A percentile compares a stretch with the other conserved stretches of the same genome.
Conservation (phyloP, 1,140 invertebrate genomes). For the Rhynchophorus ferrugineus region DNA sequence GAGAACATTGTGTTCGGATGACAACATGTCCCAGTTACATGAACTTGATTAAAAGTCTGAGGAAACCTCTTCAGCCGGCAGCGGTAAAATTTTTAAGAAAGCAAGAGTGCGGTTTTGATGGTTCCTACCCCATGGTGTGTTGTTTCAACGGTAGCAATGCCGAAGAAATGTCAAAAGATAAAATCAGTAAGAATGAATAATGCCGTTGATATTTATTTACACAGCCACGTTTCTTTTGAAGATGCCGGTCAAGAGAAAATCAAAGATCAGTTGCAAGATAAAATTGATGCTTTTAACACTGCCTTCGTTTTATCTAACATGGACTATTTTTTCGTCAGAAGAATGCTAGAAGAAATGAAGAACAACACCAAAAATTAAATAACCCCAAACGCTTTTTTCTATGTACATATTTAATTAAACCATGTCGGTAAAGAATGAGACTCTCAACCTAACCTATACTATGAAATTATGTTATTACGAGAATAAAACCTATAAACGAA, state of each 20-base stretch:
- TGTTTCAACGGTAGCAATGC: conserved; percentile 9
- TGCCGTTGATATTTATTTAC: no score
- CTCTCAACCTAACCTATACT: no score
- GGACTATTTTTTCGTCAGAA: conserved; percentile 10
- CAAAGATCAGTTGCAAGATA: background rate
- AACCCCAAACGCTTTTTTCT: no score
- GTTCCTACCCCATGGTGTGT: conserved; percentile 17
- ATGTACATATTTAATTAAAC: no score
- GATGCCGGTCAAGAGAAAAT: background rate
- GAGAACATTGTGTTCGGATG: conserved; percentile 5
- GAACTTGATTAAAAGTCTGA: conserved; percentile 7
- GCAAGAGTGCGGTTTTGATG: conserved; percentile 22
- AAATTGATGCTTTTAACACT: conserved; percentile 8
- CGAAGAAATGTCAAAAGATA: no score
- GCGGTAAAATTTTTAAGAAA: conserved; percentile 14
- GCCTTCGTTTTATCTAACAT: background rate
- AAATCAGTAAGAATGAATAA: no score
- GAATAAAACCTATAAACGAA: no score
- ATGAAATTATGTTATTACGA: no score
- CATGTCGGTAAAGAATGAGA: no score
- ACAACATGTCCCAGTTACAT: conserved; percentile 14
- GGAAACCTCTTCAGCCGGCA: conserved; percentile 8
- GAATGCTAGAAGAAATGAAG: background rate
- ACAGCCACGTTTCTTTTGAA: background rate
- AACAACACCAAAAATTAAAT: no score